A percentile compares a stretch with the other conserved stretches of the same genome.
Evolutionary conservation across 2,797 vertebrate genomes (phyloP).

Genomic region (Orientallactaga sibirica): DNA sequence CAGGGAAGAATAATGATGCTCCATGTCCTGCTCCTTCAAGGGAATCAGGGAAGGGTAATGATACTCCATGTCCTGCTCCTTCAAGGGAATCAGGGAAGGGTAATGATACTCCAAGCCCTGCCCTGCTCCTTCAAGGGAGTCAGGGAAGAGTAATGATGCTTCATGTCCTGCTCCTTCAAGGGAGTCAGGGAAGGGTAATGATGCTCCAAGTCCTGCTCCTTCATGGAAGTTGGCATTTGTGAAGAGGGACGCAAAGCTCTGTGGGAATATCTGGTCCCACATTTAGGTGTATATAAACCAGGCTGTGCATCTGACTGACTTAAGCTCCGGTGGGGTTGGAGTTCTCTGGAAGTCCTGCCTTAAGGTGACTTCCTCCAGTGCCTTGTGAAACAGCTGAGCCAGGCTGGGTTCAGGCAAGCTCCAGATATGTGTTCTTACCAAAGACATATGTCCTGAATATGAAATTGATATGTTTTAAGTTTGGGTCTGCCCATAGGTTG

Average conservation of each 20-base stretch:
- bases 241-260: background rate
- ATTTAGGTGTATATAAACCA: background rate
- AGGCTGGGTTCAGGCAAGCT: rapidly evolving
- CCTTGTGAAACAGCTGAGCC: background rate
- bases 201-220: background rate
- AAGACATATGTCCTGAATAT: background rate
- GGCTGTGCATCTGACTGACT: background rate
- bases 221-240: background rate
- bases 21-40: no score
- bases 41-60: no score
- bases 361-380: background rate
- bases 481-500: background rate
- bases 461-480: background rate
- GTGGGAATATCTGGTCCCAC: background rate
- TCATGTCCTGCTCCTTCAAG: no score
- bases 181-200: background rate
- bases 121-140: no score
- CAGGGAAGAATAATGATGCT: no score
- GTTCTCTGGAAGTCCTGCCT: background rate
- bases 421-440: background rate
- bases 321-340: background rate
- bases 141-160: no score
- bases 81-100: no score
- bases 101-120: no score
- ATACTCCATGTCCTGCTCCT: no score